Evolutionary conservation across 1,140 invertebrate species (phyloP).

Genomic region (Tribolium madens): DNA sequence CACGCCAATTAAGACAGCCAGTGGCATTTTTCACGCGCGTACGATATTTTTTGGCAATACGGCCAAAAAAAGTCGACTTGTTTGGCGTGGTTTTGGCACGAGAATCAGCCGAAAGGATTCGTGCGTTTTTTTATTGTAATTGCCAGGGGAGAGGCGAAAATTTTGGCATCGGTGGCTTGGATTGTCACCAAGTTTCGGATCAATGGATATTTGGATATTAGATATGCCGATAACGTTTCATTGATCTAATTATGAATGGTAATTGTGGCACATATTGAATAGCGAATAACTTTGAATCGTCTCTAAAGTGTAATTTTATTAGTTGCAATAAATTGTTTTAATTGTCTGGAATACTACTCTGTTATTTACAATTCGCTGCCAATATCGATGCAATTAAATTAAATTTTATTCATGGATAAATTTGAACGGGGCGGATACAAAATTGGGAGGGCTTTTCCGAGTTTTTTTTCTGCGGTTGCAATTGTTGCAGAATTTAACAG

Average conservation of each 20-base stretch:
- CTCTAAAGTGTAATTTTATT: slow-evolving; percentile 7
- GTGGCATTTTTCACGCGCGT: slow-evolving; percentile 15
- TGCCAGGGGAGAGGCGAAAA: background rate
- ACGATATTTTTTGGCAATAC: slow-evolving; percentile 16
- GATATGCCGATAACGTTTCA: slow-evolving; percentile 6
- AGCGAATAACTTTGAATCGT: background rate
- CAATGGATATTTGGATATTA: background rate
- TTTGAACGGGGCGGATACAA: background rate
- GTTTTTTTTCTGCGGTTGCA: background rate
- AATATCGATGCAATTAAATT: slow-evolving; percentile 26
- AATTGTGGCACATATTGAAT: slow-evolving; percentile 2
- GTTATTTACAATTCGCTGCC: slow-evolving; percentile 31
- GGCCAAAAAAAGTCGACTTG: slow-evolving; percentile 10
- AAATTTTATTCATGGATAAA: slow-evolving; percentile 12
- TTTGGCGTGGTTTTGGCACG: slow-evolving; percentile 15
- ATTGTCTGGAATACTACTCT: background rate
- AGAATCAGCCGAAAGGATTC: background rate
- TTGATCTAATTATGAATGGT: slow-evolving; percentile 35
- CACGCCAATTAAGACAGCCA: slow-evolving; percentile 47
- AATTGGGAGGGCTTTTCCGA: background rate
- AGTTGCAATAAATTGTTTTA: slow-evolving; percentile 14
- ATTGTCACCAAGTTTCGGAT: background rate
- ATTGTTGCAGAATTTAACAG: background rate
- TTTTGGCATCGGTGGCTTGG: background rate
- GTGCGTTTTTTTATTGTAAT: slow-evolving; percentile 18